Percentiles rank a stretch among this genome's conserved stretches.
Evolutionary conservation across 2,113 vertebrate genomes (phyloP).

Genomic region (Jaculus jaculus): DNA sequence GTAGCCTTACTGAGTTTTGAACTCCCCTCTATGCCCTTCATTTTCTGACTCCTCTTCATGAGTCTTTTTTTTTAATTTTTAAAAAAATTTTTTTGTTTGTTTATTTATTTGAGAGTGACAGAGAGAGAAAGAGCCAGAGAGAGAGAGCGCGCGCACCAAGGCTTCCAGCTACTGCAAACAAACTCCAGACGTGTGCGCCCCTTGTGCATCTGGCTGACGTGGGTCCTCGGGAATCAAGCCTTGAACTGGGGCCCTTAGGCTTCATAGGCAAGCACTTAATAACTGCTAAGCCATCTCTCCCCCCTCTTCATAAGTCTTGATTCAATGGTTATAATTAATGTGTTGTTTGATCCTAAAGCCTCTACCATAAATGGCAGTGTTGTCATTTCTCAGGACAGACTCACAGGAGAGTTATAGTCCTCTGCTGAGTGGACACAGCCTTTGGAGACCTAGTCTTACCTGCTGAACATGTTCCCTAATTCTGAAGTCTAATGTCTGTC

Average conservation of each 20-base stretch:
- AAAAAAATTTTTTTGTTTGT: no score
- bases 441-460: neutral
- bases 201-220: no score
- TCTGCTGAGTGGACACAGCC: neutral
- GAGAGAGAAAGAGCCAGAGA: no score
- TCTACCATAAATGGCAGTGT: fast-evolving
- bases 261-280: no score
- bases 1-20: fast-evolving
- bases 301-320: neutral
- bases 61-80: no score
- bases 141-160: no score
- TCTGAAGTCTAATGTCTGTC: neutral
- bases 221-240: no score
- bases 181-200: no score
- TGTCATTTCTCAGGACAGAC: neutral
- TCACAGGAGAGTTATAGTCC: neutral
- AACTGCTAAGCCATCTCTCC: no score
- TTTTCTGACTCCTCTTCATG: neutral
- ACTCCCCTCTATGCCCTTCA: neutral
- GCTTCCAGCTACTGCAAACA: no score
- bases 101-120: no score
- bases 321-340: neutral
- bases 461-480: neutral
- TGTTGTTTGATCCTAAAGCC: neutral
- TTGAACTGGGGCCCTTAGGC: no score